Evolutionary conservation across 2,797 vertebrate genomes (phyloP), one percentile per base, ranked within the genome.

Genomic region (Galaxias olidus): DNA sequence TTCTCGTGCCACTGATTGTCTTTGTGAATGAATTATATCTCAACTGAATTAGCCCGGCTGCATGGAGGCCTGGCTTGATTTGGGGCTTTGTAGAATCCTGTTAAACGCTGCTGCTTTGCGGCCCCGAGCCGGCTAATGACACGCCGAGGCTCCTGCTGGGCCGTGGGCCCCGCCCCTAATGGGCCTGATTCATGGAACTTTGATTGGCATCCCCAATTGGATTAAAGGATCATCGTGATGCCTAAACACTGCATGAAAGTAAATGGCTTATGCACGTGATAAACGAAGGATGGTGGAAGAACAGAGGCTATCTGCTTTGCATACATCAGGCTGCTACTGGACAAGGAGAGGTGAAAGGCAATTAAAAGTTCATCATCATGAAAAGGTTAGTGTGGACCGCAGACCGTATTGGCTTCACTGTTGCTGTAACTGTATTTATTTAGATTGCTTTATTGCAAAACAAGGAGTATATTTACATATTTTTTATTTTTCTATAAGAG

Each of bases 181-280:
- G 86, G 83, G 75, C 73, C 82, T 85, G 87, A 87, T 88, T 88
- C 65, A 83, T 83, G 83, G 74, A 67, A 76, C 84, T 89, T 87
- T 92, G 88, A 91, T 91, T 91, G 87, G 78, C 1, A 48, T 59
- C 79, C 71, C 73, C 81, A 89, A 90, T 88, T 87, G 88, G 90
- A 91, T 91, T 91, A 91, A 88, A 84, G 81, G 87, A 87, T 90
- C 78, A 84, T 86, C 72, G 51, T 46, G 49, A 73, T 79, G 85
- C 65, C 69, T 81, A 77, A 84, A 87, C 81, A 81, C 61, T 61
- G 66, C 71, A 59, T 43, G 15, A 77, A 78, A 84, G 78, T 81
- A 88, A 89, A 83, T 62, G 84, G 80, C 76, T 86, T 81, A 77
- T 69, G 73, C 62, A 62, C 63, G 70, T 67, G 78, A 65, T 73